Conservation (phyloP, 1,140 invertebrate species). For the Zaprionus capensis region DNA sequence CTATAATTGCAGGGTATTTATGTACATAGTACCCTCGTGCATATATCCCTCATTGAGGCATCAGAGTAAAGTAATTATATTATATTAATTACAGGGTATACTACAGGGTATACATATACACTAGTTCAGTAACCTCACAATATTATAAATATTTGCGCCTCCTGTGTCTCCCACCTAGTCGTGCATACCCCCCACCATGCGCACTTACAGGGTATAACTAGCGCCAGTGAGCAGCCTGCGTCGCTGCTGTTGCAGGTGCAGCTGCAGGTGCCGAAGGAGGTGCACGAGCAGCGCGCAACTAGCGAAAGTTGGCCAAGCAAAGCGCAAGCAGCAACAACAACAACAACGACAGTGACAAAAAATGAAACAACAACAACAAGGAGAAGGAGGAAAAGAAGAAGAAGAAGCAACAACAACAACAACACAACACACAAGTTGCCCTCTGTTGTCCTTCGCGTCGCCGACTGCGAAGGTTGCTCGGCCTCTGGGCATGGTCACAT, state of each 20-base stretch:
- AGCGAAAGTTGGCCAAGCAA: constrained; percentile 48
- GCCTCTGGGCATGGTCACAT: constrained; percentile 40
- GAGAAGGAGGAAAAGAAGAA: not conserved
- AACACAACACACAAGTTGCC: constrained; percentile 13
- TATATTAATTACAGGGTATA: not conserved
- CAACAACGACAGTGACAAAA: constrained; percentile 10
- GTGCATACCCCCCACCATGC: not conserved
- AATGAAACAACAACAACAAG: not conserved
- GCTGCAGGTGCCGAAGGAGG: constrained; percentile 19
- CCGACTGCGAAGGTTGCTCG: constrained; percentile 40
- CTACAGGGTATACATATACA: not conserved
- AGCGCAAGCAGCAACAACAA: constrained; percentile 9
- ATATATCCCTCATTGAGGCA: too few relatives aligned
- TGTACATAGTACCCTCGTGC: not conserved
- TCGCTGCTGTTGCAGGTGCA: constrained; percentile 12
- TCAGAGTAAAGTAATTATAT: too few relatives aligned
- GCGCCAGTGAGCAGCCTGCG: constrained; percentile 20
- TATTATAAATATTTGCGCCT: too few relatives aligned
- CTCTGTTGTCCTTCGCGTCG: constrained; percentile 40
- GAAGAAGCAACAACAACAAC: not conserved
- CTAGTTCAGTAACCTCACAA: too few relatives aligned
- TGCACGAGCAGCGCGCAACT: constrained; percentile 9
- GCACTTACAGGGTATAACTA: constrained; percentile 22
- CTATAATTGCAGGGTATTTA: not conserved
- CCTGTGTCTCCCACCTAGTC: not conserved